A percentile compares a stretch with the other conserved stretches of the same genome.
Conservation (phyloP, 2,113 vertebrate species). For the Saccopteryx leptura region DNA sequence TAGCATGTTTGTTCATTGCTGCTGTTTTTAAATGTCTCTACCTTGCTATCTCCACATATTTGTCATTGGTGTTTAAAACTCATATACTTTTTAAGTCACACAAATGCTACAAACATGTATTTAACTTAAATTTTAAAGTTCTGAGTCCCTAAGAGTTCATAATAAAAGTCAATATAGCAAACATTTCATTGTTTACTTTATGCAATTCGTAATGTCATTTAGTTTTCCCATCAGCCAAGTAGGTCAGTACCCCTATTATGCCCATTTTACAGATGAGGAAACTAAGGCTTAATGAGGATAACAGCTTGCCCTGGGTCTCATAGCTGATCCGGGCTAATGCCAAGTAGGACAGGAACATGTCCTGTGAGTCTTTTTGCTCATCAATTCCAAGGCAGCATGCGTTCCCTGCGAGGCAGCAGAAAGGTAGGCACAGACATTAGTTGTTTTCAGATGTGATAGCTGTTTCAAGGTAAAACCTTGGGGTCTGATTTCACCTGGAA, state of each 20-base stretch:
- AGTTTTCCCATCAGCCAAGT: neutral
- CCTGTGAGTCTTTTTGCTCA: neutral
- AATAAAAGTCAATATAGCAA: neutral
- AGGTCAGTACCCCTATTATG: neutral
- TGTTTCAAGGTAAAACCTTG: slow-evolving; percentile 17
- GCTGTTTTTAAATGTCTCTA: slow-evolving; percentile 21
- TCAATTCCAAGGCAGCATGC: neutral
- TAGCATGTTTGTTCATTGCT: neutral
- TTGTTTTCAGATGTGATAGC: neutral
- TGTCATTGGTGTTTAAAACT: neutral
- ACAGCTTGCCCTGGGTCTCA: neutral
- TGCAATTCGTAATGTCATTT: neutral
- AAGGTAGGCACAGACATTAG: neutral
- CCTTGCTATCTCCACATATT: neutral
- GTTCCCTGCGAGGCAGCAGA: neutral
- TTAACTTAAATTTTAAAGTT: neutral
- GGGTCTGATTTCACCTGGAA: slow-evolving; percentile 1
- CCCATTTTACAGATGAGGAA: neutral
- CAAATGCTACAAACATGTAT: neutral
- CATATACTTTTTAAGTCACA: slow-evolving; percentile 5
- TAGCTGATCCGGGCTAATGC: neutral
- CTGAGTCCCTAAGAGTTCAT: neutral
- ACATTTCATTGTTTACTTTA: neutral
- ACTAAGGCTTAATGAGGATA: neutral
- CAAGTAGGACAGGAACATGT: neutral